Evolutionary conservation across 1,140 invertebrate species (phyloP).

Genomic region (Diachasma alloeum): DNA sequence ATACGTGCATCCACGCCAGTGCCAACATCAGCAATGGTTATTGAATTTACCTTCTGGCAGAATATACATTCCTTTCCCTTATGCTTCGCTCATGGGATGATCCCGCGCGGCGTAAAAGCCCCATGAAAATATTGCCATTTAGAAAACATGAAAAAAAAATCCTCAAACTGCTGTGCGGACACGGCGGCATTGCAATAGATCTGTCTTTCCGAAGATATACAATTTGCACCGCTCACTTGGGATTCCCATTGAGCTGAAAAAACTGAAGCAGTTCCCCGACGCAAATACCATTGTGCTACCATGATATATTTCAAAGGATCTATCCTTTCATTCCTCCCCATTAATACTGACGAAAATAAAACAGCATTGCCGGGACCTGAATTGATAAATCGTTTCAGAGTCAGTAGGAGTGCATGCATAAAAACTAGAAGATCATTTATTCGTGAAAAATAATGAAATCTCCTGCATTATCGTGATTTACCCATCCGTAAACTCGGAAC

Average conservation of each 20-base stretch:
- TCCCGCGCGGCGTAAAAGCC: not conserved
- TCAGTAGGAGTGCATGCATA: not conserved
- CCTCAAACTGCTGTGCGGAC: not conserved
- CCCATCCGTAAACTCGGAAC: not conserved
- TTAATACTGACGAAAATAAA: not conserved
- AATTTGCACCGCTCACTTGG: not conserved
- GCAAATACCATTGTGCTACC: not conserved
- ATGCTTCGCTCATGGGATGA: not conserved
- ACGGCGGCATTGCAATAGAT: not conserved
- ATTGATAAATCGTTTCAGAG: not conserved
- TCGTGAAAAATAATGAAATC: not conserved
- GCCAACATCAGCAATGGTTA: no score
- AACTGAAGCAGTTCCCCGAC: not conserved
- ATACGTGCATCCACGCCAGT: no score
- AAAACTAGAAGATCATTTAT: not conserved
- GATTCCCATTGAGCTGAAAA: not conserved
- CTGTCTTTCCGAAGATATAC: no score
- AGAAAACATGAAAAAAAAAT: not conserved
- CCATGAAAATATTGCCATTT: not conserved
- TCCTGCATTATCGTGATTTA: not conserved
- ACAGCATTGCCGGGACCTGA: not conserved
- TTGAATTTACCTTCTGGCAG: no score
- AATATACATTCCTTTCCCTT: not conserved
- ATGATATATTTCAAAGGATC: not conserved
- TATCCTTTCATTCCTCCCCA: not conserved